These are phyloP conservation scores for Carabus problematicus DNA, from an alignment of 2,888 invertebrate genomes.

Conservation along the genomic window DNA sequence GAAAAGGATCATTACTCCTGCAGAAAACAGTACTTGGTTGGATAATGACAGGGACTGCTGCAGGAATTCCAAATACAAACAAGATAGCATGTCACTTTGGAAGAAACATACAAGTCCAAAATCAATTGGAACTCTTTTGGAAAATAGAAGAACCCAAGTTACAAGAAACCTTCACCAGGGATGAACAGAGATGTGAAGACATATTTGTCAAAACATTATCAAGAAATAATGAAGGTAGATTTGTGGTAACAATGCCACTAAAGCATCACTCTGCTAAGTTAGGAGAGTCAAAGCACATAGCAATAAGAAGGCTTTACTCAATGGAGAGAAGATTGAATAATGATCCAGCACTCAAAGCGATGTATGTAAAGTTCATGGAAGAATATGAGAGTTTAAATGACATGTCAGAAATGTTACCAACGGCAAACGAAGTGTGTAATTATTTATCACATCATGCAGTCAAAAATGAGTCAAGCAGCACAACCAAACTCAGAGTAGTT, in stretches of 20 bases:
- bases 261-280: background rate
- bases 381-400: no score
- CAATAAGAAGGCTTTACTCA: background rate
- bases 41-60: constrained; percentile 12
- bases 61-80: background rate
- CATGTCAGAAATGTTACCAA: no score
- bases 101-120: no score
- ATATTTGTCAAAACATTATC: no score
- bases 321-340: background rate
- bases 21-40: constrained; percentile 21
- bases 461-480: background rate
- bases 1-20: no score
- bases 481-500: no score
- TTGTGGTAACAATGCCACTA: constrained; percentile 28
- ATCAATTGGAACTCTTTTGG: no score
- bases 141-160: no score
- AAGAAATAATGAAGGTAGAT: constrained; percentile 1
- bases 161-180: no score
- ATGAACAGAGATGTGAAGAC: no score
- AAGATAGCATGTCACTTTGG: no score
- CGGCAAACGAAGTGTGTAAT: no score
- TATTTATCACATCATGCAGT: constrained; percentile 6
- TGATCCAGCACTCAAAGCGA: background rate
- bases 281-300: constrained; percentile 13
- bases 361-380: background rate